phyloP scores from a whole-genome alignment of 2,888 invertebrate species.

The Julus scanicus region DNA sequence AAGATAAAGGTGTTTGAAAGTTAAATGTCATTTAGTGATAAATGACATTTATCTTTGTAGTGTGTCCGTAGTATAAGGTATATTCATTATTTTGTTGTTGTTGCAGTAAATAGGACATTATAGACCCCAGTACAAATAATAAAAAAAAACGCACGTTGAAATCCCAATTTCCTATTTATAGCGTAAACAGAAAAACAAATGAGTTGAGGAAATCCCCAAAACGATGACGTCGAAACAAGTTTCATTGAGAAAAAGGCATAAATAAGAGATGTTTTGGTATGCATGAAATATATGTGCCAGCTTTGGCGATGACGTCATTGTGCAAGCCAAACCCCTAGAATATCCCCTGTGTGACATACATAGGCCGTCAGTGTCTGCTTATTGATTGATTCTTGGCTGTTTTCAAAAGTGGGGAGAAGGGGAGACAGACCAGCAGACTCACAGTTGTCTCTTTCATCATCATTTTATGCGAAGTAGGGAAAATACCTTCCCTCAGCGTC shows the following conservation, averaged over 20 bases:
- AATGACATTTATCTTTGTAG: no score
- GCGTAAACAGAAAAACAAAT: background rate
- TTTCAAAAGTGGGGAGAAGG: background rate
- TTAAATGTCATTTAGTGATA: no score
- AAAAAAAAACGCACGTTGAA: no score
- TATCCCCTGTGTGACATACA: background rate
- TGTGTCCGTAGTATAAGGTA: no score
- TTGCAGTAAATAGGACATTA: no score
- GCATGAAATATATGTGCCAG: background rate
- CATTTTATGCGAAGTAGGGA: slow-evolving; percentile 28
- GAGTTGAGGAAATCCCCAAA: background rate
- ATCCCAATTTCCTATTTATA: background rate
- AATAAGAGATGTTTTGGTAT: background rate
- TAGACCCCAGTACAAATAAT: no score
- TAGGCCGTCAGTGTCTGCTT: background rate
- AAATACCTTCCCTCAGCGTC: background rate
- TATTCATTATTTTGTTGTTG: no score
- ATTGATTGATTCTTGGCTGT: slow-evolving; percentile 33
- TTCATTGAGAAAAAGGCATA: slow-evolving; percentile 24
- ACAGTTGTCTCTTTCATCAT: slow-evolving; percentile 33
- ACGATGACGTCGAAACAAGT: background rate
- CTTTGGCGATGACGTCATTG: background rate
- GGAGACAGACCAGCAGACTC: slow-evolving; percentile 17
- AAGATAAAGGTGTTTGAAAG: no score
- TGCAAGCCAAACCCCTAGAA: background rate